Percentiles rank a stretch among this genome's conserved stretches.
Evolutionary conservation across 2,888 invertebrate species (phyloP).

Genomic region (Boloria selene): DNA sequence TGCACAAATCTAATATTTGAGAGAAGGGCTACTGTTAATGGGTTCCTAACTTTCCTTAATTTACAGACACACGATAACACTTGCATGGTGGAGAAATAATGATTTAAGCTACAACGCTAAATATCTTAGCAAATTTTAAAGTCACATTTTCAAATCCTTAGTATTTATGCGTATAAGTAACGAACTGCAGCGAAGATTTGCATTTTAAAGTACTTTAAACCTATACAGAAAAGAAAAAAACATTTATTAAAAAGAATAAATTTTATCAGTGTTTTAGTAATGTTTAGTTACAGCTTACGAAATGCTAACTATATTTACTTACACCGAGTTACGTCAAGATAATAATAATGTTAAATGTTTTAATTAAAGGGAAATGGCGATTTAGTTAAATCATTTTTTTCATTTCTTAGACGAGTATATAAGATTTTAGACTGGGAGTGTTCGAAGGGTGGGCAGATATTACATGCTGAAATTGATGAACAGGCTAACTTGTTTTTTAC

Average conservation of each 20-base stretch:
- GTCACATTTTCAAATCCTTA: background rate
- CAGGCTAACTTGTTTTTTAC: no score
- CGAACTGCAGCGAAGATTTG: no score
- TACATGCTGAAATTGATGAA: no score
- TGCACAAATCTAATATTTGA: conserved; percentile 39
- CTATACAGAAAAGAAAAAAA: no score
- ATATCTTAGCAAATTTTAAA: conserved; percentile 19
- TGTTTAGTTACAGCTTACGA: background rate
- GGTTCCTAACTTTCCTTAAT: conserved; percentile 42
- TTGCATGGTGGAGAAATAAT: conserved; percentile 42
- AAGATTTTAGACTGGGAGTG: no score
- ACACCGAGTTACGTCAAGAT: no score
- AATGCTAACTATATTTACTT: background rate
- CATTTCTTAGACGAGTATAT: no score
- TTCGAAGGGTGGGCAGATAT: no score
- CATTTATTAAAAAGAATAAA: background rate
- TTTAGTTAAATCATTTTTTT: no score
- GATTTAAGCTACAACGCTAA: conserved; percentile 30
- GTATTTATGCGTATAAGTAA: background rate
- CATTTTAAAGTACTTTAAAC: no score
- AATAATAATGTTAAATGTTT: no score
- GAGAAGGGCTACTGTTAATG: conserved; percentile 38
- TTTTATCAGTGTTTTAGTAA: background rate
- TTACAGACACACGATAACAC: conserved; percentile 58
- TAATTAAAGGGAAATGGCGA: no score